phyloP scores from a whole-genome alignment of 2,888 invertebrate genomes.

The Pristionchus entomophagus region DNA sequence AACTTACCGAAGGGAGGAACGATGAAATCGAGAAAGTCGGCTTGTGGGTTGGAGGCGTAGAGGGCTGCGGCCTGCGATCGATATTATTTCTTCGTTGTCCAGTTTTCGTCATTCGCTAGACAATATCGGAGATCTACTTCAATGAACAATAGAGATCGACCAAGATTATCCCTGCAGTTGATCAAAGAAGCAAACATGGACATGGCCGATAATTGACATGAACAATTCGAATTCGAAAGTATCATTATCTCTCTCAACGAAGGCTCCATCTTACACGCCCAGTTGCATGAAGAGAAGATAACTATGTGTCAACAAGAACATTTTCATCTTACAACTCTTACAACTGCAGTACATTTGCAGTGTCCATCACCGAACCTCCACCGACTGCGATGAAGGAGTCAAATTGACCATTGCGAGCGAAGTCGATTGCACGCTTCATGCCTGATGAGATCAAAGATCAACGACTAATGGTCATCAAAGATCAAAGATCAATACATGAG shows the following conservation, averaged over 20 bases:
- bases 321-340: not conserved
- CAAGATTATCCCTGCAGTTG: no score
- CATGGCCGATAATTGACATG: no score
- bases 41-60: constrained; percentile 86
- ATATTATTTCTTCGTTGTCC: no score
- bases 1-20: constrained; percentile 69
- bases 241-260: no score
- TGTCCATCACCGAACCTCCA: constrained; percentile 93
- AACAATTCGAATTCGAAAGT: no score
- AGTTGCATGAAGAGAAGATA: not conserved
- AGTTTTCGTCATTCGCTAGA: no score
- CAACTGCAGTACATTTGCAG: constrained; percentile 83
- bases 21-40: constrained; percentile 79
- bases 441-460: constrained; percentile 36
- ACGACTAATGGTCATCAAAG: not conserved
- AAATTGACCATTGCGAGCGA: constrained; percentile 84
- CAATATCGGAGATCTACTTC: no score
- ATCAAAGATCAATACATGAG: not conserved
- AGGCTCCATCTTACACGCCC: no score
- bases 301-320: not conserved
- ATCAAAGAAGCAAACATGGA: no score
- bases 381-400: constrained; percentile 91
- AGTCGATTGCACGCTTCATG: constrained; percentile 82
- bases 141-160: no score
- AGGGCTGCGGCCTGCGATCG: constrained; percentile 82